A percentile compares a stretch with the other conserved stretches of the same genome.
Evolutionary conservation across 2,888 invertebrate genomes (phyloP).

Genomic region (Pedicia rivosa): DNA sequence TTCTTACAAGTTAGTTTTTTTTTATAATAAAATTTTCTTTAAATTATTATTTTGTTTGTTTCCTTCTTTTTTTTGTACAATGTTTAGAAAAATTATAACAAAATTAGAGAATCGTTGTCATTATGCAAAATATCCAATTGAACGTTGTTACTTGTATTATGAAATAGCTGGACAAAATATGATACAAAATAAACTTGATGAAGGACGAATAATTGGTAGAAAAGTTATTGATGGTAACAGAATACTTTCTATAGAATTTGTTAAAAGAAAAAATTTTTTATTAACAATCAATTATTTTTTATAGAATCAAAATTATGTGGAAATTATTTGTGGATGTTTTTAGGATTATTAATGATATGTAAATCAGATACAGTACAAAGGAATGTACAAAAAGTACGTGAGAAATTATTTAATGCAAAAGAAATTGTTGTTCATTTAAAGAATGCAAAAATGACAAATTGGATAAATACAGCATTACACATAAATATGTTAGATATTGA

Average conservation of each 20-base stretch:
- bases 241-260: too few species aligned
- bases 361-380: slow-evolving; percentile 22
- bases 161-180: slow-evolving; percentile 20
- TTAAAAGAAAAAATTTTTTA: neutral
- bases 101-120: slow-evolving; percentile 15
- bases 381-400: slow-evolving; percentile 21
- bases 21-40: neutral
- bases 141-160: slow-evolving; percentile 19
- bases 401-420: slow-evolving; percentile 18
- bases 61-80: neutral
- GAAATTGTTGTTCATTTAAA: slow-evolving; percentile 16
- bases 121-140: slow-evolving; percentile 19
- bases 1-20: neutral
- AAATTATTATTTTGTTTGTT: too few species aligned
- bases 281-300: slow-evolving; percentile 8
- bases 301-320: slow-evolving; percentile 18
- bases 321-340: slow-evolving; percentile 21
- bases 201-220: neutral
- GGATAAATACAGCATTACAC: too few species aligned
- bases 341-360: slow-evolving; percentile 18
- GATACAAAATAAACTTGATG: slow-evolving; percentile 3
- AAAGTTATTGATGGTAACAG: neutral
- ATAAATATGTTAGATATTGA: too few species aligned
- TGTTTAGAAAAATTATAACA: neutral
- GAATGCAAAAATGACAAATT: slow-evolving; percentile 4